Evolutionary conservation across 2,113 vertebrate species (phyloP).

Genomic region (Nyctereutes procyonoides): DNA sequence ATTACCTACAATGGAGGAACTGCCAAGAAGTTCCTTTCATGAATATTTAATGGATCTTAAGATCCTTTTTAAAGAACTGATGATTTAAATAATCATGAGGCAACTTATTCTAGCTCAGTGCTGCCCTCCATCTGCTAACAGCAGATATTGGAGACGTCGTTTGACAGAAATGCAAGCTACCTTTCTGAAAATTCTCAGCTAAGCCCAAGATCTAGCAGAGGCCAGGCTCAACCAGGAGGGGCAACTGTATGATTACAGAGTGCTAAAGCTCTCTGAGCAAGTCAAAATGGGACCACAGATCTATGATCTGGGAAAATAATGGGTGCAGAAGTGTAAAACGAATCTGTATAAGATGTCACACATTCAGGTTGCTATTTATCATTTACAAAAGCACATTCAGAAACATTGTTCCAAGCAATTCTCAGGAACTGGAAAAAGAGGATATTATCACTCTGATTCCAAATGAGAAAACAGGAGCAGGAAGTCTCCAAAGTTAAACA

Average conservation of each 20-base stretch:
- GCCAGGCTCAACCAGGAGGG: background rate
- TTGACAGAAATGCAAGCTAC: background rate
- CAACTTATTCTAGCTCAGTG: constrained; percentile 43
- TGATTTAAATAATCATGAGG: constrained; percentile 73
- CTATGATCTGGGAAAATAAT: background rate
- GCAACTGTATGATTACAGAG: background rate
- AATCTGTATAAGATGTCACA: background rate
- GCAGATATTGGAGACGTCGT: background rate
- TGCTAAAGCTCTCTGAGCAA: background rate
- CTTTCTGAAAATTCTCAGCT: background rate
- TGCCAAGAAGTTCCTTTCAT: constrained; percentile 77
- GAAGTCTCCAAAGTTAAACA: background rate
- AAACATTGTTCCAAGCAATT: background rate
- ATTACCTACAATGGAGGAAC: constrained; percentile 85
- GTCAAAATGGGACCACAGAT: background rate
- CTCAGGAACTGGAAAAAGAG: background rate
- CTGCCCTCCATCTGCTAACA: constrained; percentile 59
- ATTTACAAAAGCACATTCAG: background rate
- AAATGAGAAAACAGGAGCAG: background rate
- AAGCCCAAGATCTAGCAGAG: background rate
- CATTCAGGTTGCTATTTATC: background rate
- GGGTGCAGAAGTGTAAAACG: background rate
- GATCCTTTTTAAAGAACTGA: constrained; percentile 78
- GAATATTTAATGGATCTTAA: constrained; percentile 83
- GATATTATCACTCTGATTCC: background rate